Percentiles rank a stretch among this genome's conserved stretches.
Conservation (phyloP, 2,888 invertebrate species). For the Idaea aversata region DNA sequence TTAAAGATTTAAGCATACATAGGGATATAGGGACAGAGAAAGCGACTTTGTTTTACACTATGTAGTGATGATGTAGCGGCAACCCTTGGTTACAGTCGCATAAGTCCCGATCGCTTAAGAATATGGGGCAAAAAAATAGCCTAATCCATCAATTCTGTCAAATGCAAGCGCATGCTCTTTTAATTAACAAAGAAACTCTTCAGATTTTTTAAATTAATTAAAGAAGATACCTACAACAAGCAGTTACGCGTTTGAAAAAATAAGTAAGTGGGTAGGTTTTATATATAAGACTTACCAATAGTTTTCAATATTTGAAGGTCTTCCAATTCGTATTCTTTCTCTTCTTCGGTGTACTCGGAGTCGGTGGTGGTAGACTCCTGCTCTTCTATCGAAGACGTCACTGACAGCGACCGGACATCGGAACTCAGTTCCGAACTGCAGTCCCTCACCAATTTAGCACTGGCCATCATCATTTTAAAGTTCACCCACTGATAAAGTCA, state of each 20-base stretch:
- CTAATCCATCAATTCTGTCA: too few relatives aligned
- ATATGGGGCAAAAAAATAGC: too few relatives aligned
- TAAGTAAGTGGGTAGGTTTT: not conserved
- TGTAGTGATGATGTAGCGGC: too few relatives aligned
- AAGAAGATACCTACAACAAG: too few relatives aligned
- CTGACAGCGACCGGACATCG: slow-evolving; percentile 72
- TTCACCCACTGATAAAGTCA: slow-evolving; percentile 12
- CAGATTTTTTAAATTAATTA: too few relatives aligned
- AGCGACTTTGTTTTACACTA: too few relatives aligned
- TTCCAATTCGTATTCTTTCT: slow-evolving; percentile 85
- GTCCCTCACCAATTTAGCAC: slow-evolving; percentile 77
- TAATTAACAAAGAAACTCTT: too few relatives aligned
- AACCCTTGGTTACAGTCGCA: too few relatives aligned
- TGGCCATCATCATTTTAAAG: slow-evolving; percentile 76
- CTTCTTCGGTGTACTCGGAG: slow-evolving; percentile 79
- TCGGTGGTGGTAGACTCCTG: slow-evolving; percentile 79
- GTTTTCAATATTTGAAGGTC: slow-evolving; percentile 93
- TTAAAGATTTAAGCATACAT: too few relatives aligned
- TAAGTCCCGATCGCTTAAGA: too few relatives aligned
- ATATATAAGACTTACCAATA: slow-evolving; percentile 84
- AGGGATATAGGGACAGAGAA: too few relatives aligned
- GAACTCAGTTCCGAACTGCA: slow-evolving; percentile 76
- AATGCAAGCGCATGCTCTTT: too few relatives aligned
- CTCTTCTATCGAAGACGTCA: slow-evolving; percentile 78
- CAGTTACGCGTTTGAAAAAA: slow-evolving; percentile 6